These are phyloP conservation scores for Danio albolineatus DNA, from an alignment of 2,797 vertebrate genomes.

Conservation along the genomic window DNA sequence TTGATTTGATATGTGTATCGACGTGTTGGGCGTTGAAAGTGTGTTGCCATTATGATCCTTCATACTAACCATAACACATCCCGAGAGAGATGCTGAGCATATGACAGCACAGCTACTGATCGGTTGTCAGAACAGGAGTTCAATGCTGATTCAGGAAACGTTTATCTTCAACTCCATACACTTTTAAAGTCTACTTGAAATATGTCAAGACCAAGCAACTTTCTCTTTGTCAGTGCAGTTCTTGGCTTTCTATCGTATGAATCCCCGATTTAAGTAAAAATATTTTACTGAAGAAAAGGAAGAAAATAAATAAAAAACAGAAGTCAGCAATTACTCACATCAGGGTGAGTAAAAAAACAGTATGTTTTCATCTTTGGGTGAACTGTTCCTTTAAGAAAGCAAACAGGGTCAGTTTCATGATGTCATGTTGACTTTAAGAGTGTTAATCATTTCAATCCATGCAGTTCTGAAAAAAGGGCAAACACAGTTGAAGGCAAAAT, in stretches of 20 bases:
- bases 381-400: background rate
- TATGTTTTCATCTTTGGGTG: too few species aligned
- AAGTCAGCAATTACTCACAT: too few species aligned
- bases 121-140: constrained; percentile 66
- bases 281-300: too few species aligned
- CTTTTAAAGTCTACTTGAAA: constrained; percentile 23
- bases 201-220: background rate
- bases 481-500: too few species aligned
- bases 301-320: too few species aligned
- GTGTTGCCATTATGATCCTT: constrained; percentile 43
- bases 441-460: constrained; percentile 27
- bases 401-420: background rate
- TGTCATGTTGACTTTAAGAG: constrained; percentile 15
- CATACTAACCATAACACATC: constrained; percentile 51
- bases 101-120: constrained; percentile 65
- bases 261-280: too few species aligned
- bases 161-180: constrained; percentile 26
- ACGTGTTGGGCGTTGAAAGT: constrained; percentile 67
- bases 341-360: too few species aligned
- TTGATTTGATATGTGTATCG: constrained; percentile 60
- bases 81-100: constrained; percentile 62
- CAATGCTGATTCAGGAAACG: constrained; percentile 41
- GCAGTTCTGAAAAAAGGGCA: constrained; percentile 25
- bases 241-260: too few species aligned
- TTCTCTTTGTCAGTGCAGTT: too few species aligned